phyloP scores from a whole-genome alignment of 2,888 invertebrate species.

The Protophormia terraenovae region DNA sequence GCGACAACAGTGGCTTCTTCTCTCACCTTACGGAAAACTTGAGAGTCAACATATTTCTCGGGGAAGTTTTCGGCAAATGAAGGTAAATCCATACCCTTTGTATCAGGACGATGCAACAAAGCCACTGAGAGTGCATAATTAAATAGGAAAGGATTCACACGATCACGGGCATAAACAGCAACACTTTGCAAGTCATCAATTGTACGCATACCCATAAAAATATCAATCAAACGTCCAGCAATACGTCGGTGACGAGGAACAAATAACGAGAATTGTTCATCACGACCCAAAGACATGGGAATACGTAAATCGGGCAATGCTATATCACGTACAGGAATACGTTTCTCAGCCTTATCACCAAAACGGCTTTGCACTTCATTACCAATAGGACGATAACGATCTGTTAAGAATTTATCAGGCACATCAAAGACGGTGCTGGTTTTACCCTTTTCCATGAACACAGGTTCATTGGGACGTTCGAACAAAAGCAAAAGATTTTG shows the following conservation, averaged over 20 bases:
- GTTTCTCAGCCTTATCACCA: slow-evolving; percentile 82
- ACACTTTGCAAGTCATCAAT: slow-evolving; percentile 86
- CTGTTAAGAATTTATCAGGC: slow-evolving; percentile 84
- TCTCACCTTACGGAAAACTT: slow-evolving; percentile 83
- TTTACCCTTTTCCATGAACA: slow-evolving; percentile 89
- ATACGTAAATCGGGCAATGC: slow-evolving; percentile 85
- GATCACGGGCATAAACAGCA: slow-evolving; percentile 87
- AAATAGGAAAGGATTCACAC: slow-evolving; percentile 90
- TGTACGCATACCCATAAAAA: slow-evolving; percentile 87
- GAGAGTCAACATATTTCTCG: slow-evolving; percentile 84
- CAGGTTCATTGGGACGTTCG: slow-evolving; percentile 89
- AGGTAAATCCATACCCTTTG: slow-evolving; percentile 84
- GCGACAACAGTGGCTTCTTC: slow-evolving; percentile 84
- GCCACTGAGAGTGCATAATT: slow-evolving; percentile 90
- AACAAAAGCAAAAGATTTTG: slow-evolving; percentile 85
- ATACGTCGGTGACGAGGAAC: slow-evolving; percentile 86
- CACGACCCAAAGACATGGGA: slow-evolving; percentile 84
- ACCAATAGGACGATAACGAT: slow-evolving; percentile 82
- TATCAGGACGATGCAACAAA: slow-evolving; percentile 86
- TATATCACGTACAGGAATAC: slow-evolving; percentile 84
- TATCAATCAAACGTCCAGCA: slow-evolving; percentile 86
- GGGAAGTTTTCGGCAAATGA: slow-evolving; percentile 86
- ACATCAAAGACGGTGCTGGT: slow-evolving; percentile 84
- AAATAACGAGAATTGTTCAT: slow-evolving; percentile 87
- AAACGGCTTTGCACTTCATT: slow-evolving; percentile 84